These are phyloP conservation scores for Antitype chi DNA, from an alignment of 2,888 invertebrate genomes.

Conservation along the genomic window DNA sequence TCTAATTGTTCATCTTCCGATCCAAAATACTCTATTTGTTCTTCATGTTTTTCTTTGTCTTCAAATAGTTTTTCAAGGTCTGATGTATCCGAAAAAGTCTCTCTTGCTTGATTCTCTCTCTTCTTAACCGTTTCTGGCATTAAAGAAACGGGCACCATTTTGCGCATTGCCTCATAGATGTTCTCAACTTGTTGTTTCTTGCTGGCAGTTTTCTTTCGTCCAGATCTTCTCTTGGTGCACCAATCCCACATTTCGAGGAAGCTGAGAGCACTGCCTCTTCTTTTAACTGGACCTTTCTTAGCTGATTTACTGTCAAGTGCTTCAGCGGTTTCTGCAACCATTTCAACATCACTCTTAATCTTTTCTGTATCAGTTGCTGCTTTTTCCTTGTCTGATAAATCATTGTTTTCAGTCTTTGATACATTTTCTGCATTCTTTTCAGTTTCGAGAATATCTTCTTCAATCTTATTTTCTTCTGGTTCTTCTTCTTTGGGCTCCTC, in stretches of 20 bases:
- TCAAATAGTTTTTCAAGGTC: slow-evolving; percentile 92
- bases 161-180: slow-evolving; percentile 92
- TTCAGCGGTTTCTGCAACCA: slow-evolving; percentile 74
- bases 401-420: slow-evolving; percentile 84
- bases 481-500: slow-evolving; percentile 80
- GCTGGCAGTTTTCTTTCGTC: slow-evolving; percentile 84
- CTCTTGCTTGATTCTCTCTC: slow-evolving; percentile 84
- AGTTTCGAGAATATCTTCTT: slow-evolving; percentile 71
- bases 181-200: slow-evolving; percentile 88
- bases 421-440: slow-evolving; percentile 80
- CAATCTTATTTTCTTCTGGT: slow-evolving; percentile 73
- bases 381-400: slow-evolving; percentile 86
- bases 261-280: slow-evolving; percentile 93
- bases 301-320: slow-evolving; percentile 81
- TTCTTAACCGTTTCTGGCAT: slow-evolving; percentile 85
- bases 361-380: slow-evolving; percentile 82
- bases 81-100: slow-evolving; percentile 91
- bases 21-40: slow-evolving; percentile 91
- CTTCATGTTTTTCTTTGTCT: slow-evolving; percentile 80
- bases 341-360: slow-evolving; percentile 82
- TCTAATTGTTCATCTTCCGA: slow-evolving; percentile 92
- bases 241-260: slow-evolving; percentile 95
- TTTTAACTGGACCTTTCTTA: slow-evolving; percentile 89
- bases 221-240: slow-evolving; percentile 91
- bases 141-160: slow-evolving; percentile 92